A percentile compares a stretch with the other conserved stretches of the same genome.
Conservation (phyloP, 2,113 vertebrate species). For the Panurus biarmicus region DNA sequence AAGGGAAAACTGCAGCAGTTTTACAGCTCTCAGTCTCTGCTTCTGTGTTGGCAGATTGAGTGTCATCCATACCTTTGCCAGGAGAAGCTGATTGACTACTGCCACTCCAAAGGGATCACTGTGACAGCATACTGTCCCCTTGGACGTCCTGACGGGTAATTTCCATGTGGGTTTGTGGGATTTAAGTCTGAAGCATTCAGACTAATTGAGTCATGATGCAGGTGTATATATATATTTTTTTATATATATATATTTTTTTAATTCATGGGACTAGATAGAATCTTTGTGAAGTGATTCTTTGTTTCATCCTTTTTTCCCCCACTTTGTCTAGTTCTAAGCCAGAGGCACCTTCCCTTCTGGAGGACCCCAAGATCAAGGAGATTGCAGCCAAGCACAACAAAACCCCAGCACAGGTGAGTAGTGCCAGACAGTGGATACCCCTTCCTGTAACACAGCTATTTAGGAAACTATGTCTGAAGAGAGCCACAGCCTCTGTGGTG, state of each 20-base stretch:
- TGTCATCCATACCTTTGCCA: conserved; percentile 89
- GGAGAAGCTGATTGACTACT: conserved; percentile 85
- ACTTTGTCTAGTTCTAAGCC: conserved; percentile 68
- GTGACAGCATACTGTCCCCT: conserved; percentile 95
- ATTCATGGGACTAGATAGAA: neutral
- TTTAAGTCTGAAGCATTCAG: neutral
- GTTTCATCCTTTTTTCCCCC: neutral
- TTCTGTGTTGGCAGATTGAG: conserved; percentile 77
- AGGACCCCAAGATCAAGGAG: conserved; percentile 79
- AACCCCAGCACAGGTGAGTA: conserved; percentile 80
- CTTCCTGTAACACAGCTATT: neutral
- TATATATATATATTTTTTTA: neutral
- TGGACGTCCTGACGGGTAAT: conserved; percentile 89
- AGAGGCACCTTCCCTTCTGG: conserved; percentile 75
- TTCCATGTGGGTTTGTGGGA: neutral
- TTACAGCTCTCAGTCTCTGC: neutral
- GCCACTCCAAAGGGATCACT: conserved; percentile 83
- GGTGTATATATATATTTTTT: neutral
- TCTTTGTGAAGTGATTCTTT: neutral
- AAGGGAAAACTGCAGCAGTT: neutral
- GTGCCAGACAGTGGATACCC: neutral
- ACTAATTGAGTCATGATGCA: neutral
- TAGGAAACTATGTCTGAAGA: neutral
- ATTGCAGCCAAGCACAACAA: conserved; percentile 83
- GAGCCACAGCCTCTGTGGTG: neutral